phyloP scores from a whole-genome alignment of 2,888 invertebrate species.

The Tenthredo mesomela region DNA sequence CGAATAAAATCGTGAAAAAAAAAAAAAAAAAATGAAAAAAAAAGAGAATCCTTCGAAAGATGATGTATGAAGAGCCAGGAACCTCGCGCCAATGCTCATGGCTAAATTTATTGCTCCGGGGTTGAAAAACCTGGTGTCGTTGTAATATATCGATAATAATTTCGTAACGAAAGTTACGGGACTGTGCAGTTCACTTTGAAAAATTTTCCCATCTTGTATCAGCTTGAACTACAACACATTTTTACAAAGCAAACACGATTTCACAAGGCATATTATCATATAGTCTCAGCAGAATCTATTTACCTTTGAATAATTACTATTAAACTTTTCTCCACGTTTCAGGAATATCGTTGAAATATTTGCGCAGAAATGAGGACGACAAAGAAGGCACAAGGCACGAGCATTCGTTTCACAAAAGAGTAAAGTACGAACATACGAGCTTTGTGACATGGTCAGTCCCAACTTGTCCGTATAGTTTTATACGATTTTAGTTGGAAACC shows the following conservation, averaged over 20 bases:
- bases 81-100: slow-evolving; percentile 28
- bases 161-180: neutral
- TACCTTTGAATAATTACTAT: neutral
- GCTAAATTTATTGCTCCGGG: slow-evolving; percentile 6
- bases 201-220: neutral
- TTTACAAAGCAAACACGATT: neutral
- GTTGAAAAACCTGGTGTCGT: slow-evolving; percentile 24
- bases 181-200: neutral
- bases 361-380: neutral
- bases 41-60: neutral
- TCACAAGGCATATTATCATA: neutral
- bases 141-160: slow-evolving; percentile 35
- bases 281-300: neutral
- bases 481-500: neutral
- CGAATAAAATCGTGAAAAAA: neutral
- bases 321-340: neutral
- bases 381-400: neutral
- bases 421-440: neutral
- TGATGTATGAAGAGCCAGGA: slow-evolving; percentile 44
- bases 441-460: neutral
- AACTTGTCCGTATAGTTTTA: neutral
- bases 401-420: neutral
- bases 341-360: neutral
- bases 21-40: neutral
- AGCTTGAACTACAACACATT: neutral